These are phyloP conservation scores for Mellilla xanthometata DNA, from an alignment of 2,888 invertebrate species.

Conservation along the genomic window DNA sequence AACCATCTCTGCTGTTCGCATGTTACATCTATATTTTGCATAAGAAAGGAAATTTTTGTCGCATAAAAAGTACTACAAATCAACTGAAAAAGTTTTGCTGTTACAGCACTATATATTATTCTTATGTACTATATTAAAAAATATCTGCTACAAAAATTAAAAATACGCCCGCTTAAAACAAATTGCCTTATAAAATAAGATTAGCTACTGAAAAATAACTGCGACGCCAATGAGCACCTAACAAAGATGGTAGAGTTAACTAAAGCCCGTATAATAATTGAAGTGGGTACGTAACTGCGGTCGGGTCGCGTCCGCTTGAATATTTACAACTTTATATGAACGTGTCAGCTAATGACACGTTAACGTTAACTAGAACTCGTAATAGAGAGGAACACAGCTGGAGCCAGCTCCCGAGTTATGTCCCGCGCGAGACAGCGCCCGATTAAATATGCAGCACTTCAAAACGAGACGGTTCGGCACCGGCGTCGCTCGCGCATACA, in stretches of 20 bases:
- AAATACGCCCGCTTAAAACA: not conserved
- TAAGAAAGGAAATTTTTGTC: constrained; percentile 15
- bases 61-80: too few species aligned
- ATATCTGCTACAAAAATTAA: not conserved
- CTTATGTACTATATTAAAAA: too few species aligned
- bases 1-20: constrained; percentile 42
- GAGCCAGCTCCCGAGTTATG: constrained; percentile 76
- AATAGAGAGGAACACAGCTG: constrained; percentile 76
- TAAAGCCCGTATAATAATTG: constrained; percentile 29
- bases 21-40: constrained; percentile 33
- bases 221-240: constrained; percentile 13
- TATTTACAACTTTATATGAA: constrained; percentile 72
- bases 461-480: constrained; percentile 72
- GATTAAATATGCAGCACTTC: constrained; percentile 80
- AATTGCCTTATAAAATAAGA: constrained; percentile 6
- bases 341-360: constrained; percentile 76
- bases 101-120: too few species aligned
- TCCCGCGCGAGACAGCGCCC: constrained; percentile 76
- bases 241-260: constrained; percentile 23
- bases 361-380: constrained; percentile 79
- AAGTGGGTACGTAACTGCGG: constrained; percentile 31
- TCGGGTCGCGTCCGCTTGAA: constrained; percentile 64
- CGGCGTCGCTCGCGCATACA: constrained; percentile 76
- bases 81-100: too few species aligned
- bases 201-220: constrained; percentile 9